phyloP scores from a whole-genome alignment of 2,113 vertebrate species.

The Odontesthes bonariensis region DNA sequence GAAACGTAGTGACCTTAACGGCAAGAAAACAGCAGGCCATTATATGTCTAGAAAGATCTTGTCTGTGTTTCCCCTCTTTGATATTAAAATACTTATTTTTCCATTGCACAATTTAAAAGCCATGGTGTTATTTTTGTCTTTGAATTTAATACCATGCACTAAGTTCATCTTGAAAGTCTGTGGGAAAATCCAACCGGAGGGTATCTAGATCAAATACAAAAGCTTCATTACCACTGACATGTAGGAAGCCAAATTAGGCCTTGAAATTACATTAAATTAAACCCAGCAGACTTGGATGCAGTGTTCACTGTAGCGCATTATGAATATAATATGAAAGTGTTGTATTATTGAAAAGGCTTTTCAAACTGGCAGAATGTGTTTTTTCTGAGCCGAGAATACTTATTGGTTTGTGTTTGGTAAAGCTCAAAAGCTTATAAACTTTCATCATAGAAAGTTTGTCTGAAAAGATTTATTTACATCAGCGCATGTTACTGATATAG shows the following conservation, averaged over 20 bases:
- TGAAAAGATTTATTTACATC: slow-evolving; percentile 1
- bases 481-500: neutral
- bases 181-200: slow-evolving; percentile 59
- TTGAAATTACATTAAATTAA: slow-evolving; percentile 74
- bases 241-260: slow-evolving; percentile 72
- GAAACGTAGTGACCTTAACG: too few species aligned
- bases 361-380: slow-evolving; percentile 41
- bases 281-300: slow-evolving; percentile 70
- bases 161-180: slow-evolving; percentile 64
- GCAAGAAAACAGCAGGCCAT: slow-evolving; percentile 7
- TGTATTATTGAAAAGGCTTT: slow-evolving; percentile 76
- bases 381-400: slow-evolving; percentile 39
- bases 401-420: slow-evolving; percentile 40
- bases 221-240: slow-evolving; percentile 67
- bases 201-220: slow-evolving; percentile 74
- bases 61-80: slow-evolving; percentile 25
- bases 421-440: neutral
- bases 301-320: slow-evolving; percentile 70
- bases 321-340: slow-evolving; percentile 78
- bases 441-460: slow-evolving; percentile 5
- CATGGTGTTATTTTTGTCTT: slow-evolving; percentile 43
- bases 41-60: slow-evolving; percentile 23
- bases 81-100: slow-evolving; percentile 48
- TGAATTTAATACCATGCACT: slow-evolving; percentile 59
- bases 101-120: slow-evolving; percentile 55